Conservation (phyloP, 2,888 invertebrate genomes). For the Stenotaenia linearis region DNA sequence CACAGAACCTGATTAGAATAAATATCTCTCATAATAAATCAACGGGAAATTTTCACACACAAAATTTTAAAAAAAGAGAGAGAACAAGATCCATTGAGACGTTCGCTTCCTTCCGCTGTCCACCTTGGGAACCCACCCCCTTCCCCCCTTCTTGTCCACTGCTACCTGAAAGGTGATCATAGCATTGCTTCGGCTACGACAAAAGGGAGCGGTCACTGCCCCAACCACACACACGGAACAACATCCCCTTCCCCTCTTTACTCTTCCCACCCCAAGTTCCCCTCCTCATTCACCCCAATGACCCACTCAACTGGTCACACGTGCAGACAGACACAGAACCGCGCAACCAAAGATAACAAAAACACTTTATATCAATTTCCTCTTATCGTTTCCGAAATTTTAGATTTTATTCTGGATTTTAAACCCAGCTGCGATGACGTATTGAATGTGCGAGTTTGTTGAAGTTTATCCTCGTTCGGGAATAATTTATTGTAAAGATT, state of each 20-base stretch:
- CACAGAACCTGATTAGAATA: background rate
- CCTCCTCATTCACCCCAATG: background rate
- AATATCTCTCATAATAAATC: background rate
- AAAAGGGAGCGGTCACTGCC: background rate
- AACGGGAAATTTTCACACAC: background rate
- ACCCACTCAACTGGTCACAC: background rate
- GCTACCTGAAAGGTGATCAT: background rate
- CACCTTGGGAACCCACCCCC: background rate
- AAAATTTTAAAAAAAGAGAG: background rate
- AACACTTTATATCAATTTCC: background rate
- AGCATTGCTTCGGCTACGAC: background rate
- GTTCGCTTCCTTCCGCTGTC: background rate
- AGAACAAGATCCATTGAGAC: background rate
- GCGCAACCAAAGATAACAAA: background rate
- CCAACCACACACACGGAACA: background rate
- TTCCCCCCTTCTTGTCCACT: background rate
- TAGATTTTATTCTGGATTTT: no score
- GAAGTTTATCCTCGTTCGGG: no score
- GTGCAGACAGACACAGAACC: background rate
- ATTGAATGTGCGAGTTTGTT: no score
- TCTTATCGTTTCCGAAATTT: no score
- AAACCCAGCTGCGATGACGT: no score
- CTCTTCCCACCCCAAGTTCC: background rate
- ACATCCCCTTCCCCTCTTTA: background rate
- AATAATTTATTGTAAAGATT: no score